phyloP scores from a whole-genome alignment of 2,888 invertebrate genomes.

The Leptogaster cylindrica region DNA sequence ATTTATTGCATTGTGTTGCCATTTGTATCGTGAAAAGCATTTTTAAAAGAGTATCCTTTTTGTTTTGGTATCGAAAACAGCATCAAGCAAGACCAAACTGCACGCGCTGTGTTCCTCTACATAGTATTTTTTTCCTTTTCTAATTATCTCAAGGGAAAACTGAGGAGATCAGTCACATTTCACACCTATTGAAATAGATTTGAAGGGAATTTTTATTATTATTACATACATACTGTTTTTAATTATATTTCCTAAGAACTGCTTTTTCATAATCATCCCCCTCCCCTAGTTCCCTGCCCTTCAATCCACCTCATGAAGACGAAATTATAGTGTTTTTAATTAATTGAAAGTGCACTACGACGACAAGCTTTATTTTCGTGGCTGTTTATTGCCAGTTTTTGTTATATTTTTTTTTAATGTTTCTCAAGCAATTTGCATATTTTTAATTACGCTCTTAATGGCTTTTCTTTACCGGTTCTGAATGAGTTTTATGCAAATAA shows the following conservation, averaged over 20 bases:
- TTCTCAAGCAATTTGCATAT: conserved; percentile 19
- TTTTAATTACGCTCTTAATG: conserved; percentile 34
- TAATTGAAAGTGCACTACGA: background rate
- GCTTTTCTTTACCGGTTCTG: conserved; percentile 28
- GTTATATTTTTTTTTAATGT: too few species aligned
- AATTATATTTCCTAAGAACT: too few species aligned
- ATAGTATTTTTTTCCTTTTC: too few species aligned
- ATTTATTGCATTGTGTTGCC: conserved; percentile 26
- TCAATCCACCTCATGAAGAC: too few species aligned
- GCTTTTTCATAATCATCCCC: too few species aligned
- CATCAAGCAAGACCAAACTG: background rate
- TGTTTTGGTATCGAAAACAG: too few species aligned
- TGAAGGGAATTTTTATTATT: conserved; percentile 7
- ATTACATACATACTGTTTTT: too few species aligned
- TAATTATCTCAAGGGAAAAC: too few species aligned
- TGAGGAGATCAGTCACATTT: background rate
- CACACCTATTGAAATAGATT: conserved; percentile 30
- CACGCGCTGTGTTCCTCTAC: too few species aligned
- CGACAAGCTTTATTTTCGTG: background rate
- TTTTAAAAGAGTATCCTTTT: conserved; percentile 28
- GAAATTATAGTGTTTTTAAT: too few species aligned
- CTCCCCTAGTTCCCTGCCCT: too few species aligned
- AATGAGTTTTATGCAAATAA: conserved; percentile 22
- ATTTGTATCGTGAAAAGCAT: conserved; percentile 36
- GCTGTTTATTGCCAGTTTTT: background rate